A percentile compares a stretch with the other conserved stretches of the same genome.
phyloP scores from a whole-genome alignment of 2,113 vertebrate genomes.

The Hoplias malabaricus region DNA sequence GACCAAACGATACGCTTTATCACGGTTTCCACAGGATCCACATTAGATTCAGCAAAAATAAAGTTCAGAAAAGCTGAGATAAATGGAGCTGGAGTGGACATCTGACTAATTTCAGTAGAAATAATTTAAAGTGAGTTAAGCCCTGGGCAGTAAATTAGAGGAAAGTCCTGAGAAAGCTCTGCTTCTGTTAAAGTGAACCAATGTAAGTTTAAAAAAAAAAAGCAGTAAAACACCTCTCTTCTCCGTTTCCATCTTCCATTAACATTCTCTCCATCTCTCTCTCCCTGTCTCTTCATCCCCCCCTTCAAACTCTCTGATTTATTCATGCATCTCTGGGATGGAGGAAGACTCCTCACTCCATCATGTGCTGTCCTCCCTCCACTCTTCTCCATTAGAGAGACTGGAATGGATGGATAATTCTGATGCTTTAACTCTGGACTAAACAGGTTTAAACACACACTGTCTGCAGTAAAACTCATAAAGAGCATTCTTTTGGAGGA shows the following conservation, averaged over 20 bases:
- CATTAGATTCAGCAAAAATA: background rate
- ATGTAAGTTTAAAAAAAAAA: conserved; percentile 12
- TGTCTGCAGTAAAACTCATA: conserved; percentile 15
- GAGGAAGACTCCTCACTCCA: conserved; percentile 37
- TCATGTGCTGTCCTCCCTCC: conserved; percentile 60
- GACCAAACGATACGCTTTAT: too few species aligned
- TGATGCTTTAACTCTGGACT: conserved; percentile 26
- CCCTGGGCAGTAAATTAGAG: conserved; percentile 29
- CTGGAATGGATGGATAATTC: conserved; percentile 45
- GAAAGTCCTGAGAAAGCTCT: conserved; percentile 5
- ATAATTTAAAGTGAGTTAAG: too few species aligned
- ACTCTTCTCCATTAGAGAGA: conserved; percentile 32
- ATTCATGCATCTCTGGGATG: conserved; percentile 59
- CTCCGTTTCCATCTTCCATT: conserved; percentile 61
- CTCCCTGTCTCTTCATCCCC: too few species aligned
- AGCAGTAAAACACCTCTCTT: conserved; percentile 51
- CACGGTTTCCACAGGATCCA: conserved; percentile 31
- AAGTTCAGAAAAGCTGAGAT: background rate
- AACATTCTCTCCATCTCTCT: conserved; percentile 55
- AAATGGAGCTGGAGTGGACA: background rate
- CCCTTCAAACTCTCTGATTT: conserved; percentile 66
- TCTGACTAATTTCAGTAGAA: background rate
- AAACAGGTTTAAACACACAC: conserved; percentile 34
- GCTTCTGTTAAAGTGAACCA: conserved; percentile 32
- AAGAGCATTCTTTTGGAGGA: conserved; percentile 52